A percentile compares a stretch with the other conserved stretches of the same genome.
Evolutionary conservation across 2,888 invertebrate genomes (phyloP).

Genomic region (Dryomyza anilis): DNA sequence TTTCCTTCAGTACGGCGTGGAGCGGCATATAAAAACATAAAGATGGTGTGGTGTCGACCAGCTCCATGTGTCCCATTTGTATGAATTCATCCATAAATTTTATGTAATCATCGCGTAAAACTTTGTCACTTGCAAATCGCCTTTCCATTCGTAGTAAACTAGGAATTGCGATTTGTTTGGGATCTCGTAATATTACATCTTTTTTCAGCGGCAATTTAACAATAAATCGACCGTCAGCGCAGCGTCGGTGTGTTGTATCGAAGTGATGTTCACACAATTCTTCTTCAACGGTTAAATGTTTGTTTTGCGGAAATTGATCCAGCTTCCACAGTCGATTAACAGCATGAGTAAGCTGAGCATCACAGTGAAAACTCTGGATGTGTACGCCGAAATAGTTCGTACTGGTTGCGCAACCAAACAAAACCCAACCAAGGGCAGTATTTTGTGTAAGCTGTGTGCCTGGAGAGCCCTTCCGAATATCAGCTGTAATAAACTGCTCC

Average conservation of each 20-base stretch:
- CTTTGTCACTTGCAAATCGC: neutral
- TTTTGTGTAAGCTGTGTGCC: constrained; percentile 21
- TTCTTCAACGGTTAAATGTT: neutral
- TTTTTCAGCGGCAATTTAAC: neutral
- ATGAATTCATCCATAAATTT: neutral
- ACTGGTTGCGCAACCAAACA: no score
- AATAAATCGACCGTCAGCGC: neutral
- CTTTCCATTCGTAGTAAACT: neutral
- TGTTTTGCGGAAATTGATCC: no score
- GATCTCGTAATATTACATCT: neutral
- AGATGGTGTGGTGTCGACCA: no score
- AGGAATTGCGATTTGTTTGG: neutral
- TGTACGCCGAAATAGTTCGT: no score
- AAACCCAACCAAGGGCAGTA: constrained; percentile 28
- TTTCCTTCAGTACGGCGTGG: no score
- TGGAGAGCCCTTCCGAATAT: constrained; percentile 14
- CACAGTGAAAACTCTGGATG: no score
- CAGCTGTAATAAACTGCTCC: constrained; percentile 22
- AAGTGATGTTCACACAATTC: neutral
- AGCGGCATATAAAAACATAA: no score
- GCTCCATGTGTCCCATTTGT: constrained; percentile 19
- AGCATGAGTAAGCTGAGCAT: no score
- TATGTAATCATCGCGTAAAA: neutral
- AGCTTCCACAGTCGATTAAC: no score
- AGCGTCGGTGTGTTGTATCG: neutral